Conservation (phyloP, 2,797 vertebrate genomes). For the Neostethus bicornis region DNA sequence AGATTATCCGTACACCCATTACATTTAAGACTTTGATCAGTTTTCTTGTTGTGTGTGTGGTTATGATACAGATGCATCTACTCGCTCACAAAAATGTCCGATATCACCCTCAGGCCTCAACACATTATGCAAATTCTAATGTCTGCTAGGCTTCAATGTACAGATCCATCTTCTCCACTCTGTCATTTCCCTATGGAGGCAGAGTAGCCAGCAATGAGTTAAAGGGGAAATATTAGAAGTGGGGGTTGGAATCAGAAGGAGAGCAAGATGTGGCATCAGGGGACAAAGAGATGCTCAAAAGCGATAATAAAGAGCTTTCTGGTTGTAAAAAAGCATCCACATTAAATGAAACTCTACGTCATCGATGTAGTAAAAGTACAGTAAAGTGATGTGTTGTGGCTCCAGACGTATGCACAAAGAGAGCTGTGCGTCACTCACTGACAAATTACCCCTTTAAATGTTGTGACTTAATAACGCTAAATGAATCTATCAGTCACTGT, state of each 20-base stretch:
- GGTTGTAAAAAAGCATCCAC: constrained; percentile 50
- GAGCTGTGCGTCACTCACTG: constrained; percentile 47
- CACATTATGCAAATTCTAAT: constrained; percentile 99
- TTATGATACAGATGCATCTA: constrained; percentile 76
- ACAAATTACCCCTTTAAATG: constrained; percentile 72
- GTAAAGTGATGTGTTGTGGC: constrained; percentile 55
- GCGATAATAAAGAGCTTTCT: constrained; percentile 49
- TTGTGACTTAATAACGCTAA: constrained; percentile 71
- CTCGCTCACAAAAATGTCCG: constrained; percentile 97
- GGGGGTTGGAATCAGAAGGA: constrained; percentile 17
- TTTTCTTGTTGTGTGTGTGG: constrained; percentile 14
- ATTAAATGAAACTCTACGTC: constrained; percentile 61
- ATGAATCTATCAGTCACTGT: constrained; percentile 74
- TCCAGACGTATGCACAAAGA: constrained; percentile 27
- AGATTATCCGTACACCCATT: no score
- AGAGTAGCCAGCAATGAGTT: constrained; percentile 77
- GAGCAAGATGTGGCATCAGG: constrained; percentile 43
- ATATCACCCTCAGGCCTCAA: constrained; percentile 94
- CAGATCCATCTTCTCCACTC: constrained; percentile 95
- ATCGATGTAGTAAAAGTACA: constrained; percentile 53
- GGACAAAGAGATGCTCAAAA: constrained; percentile 49
- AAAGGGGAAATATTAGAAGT: constrained; percentile 43
- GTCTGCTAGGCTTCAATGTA: constrained; percentile 99
- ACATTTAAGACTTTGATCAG: constrained; percentile 9
- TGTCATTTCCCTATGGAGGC: constrained; percentile 94